phyloP scores from a whole-genome alignment of 2,113 vertebrate species.

The Pimephales promelas region DNA sequence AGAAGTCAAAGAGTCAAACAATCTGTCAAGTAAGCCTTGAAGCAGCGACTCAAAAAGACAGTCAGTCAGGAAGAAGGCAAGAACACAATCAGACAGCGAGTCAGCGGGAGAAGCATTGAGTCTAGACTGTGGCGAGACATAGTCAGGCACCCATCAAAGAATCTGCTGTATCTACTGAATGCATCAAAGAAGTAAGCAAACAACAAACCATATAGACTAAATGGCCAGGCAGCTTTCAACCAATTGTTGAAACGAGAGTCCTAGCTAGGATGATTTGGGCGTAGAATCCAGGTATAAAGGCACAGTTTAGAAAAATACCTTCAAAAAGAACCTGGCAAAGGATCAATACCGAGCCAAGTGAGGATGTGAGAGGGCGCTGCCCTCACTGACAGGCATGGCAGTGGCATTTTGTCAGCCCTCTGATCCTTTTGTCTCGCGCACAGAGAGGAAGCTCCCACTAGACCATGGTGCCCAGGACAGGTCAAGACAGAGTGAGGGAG shows the following conservation, averaged over 20 bases:
- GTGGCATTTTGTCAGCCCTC: constrained; percentile 28
- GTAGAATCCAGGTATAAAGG: neutral
- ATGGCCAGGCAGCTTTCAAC: neutral
- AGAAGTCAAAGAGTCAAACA: constrained; percentile 65
- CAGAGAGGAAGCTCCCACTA: constrained; percentile 28
- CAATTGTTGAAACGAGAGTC: neutral
- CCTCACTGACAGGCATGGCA: constrained; percentile 18
- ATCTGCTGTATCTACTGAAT: neutral
- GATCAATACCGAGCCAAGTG: neutral
- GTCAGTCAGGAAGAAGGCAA: constrained; percentile 57
- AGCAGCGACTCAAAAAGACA: constrained; percentile 46
- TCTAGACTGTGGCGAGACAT: constrained; percentile 47
- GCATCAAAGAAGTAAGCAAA: constrained; percentile 10
- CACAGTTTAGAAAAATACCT: neutral
- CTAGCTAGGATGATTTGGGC: neutral
- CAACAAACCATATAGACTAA: constrained; percentile 3
- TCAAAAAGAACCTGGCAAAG: constrained; percentile 10
- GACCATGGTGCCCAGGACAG: constrained; percentile 15
- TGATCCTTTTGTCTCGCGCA: constrained; percentile 39
- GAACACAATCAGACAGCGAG: constrained; percentile 22
- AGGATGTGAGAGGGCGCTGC: neutral
- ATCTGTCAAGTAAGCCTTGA: constrained; percentile 37
- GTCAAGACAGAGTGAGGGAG: constrained; percentile 4
- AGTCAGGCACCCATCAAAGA: constrained; percentile 42
- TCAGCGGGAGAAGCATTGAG: constrained; percentile 45